Evolutionary conservation across 2,113 vertebrate genomes (phyloP).

Genomic region (Piaya cayana): DNA sequence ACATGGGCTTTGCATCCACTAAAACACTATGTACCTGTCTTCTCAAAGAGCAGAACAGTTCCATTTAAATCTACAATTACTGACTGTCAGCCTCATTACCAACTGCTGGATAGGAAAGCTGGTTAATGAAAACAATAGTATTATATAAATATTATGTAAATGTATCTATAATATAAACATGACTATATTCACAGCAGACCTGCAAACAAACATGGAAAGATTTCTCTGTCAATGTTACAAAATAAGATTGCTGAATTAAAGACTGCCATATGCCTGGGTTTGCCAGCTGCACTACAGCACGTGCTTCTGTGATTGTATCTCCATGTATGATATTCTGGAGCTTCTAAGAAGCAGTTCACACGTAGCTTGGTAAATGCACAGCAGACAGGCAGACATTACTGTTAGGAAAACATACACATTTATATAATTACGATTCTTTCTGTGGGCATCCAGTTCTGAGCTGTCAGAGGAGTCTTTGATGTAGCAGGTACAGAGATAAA

Average conservation of each 20-base stretch:
- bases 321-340: background rate
- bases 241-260: background rate
- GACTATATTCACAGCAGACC: background rate
- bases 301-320: background rate
- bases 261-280: fast-evolving
- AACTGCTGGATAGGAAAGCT: background rate
- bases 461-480: background rate
- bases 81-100: background rate
- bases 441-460: background rate
- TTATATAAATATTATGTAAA: background rate
- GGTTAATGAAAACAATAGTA: background rate
- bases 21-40: background rate
- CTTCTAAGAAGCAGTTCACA: background rate
- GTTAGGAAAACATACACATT: background rate
- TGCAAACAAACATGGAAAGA: background rate
- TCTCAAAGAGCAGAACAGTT: background rate
- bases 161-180: background rate
- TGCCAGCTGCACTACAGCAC: background rate
- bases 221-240: background rate
- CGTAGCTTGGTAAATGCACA: background rate
- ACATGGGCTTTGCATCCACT: background rate
- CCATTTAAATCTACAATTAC: background rate
- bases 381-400: background rate
- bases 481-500: background rate
- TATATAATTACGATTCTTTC: background rate